A percentile compares a stretch with the other conserved stretches of the same genome.
phyloP scores from a whole-genome alignment of 2,888 invertebrate species.

The Mythimna loreyi region DNA sequence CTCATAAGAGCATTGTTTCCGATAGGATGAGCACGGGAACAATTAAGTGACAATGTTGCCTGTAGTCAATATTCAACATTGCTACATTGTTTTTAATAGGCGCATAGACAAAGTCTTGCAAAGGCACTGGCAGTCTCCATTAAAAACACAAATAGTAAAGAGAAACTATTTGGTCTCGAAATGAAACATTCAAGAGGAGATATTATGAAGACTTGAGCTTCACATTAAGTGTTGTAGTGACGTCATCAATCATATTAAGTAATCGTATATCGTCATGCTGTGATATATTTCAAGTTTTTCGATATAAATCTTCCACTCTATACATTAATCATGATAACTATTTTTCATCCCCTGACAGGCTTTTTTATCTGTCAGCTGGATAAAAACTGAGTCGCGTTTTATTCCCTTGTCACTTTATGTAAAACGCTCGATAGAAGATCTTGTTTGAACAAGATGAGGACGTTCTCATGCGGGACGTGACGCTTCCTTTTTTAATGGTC shows the following conservation, averaged over 20 bases:
- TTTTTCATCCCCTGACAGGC: conserved; percentile 49
- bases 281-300: conserved; percentile 34
- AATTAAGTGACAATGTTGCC: conserved; percentile 40
- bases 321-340: conserved; percentile 54
- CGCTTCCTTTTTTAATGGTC: conserved; percentile 10
- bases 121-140: conserved; percentile 37
- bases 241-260: conserved; percentile 40
- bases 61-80: conserved; percentile 38
- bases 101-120: conserved; percentile 26
- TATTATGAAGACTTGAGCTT: conserved; percentile 9
- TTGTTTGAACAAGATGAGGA: conserved; percentile 47
- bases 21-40: conserved; percentile 9
- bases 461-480: conserved; percentile 23
- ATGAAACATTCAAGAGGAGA: conserved; percentile 24
- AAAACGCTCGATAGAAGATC: conserved; percentile 42
- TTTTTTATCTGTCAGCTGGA: conserved; percentile 48
- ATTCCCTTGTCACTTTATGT: conserved; percentile 53
- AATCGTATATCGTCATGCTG: conserved; percentile 29
- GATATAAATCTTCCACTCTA: conserved; percentile 35
- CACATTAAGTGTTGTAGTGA: conserved; percentile 5
- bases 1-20: conserved; percentile 16
- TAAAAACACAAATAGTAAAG: conserved; percentile 18
- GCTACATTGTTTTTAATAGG: conserved; percentile 54
- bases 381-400: conserved; percentile 51
- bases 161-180: conserved; percentile 10